These are phyloP conservation scores for Pionites leucogaster DNA, from an alignment of 2,113 vertebrate species.

Conservation along the genomic window DNA sequence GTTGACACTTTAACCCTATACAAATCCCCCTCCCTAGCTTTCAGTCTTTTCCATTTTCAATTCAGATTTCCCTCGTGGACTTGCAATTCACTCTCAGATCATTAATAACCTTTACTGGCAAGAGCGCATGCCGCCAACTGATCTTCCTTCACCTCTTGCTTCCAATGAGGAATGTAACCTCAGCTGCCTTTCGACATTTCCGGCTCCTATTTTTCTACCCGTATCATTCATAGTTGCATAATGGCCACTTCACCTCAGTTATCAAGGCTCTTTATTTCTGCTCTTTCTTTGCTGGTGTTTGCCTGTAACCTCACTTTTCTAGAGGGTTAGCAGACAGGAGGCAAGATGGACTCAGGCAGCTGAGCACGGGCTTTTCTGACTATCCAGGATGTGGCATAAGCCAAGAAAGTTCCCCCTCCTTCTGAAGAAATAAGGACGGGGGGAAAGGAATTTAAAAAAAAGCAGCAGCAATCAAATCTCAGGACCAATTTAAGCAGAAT, in stretches of 20 bases:
- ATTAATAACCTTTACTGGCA: constrained; percentile 52
- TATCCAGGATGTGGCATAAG: constrained; percentile 35
- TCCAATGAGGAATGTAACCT: constrained; percentile 50
- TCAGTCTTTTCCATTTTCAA: constrained; percentile 56
- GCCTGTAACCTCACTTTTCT: constrained; percentile 26
- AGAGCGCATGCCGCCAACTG: background rate
- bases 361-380: constrained; percentile 16
- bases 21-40: constrained; percentile 15
- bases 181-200: background rate
- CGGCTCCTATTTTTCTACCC: background rate
- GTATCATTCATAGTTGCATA: background rate
- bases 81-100: constrained; percentile 39
- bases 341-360: background rate
- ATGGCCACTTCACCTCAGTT: background rate
- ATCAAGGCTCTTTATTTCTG: background rate
- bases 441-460: background rate
- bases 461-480: constrained; percentile 27
- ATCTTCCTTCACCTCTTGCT: constrained; percentile 42
- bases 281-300: background rate
- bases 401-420: constrained; percentile 36
- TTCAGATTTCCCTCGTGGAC: constrained; percentile 21
- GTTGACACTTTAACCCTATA: constrained; percentile 39
- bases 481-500: constrained; percentile 34
- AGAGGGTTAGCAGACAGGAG: background rate
- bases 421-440: background rate